Conservation (phyloP, 2,888 invertebrate genomes). For the Cryptus viduatorius region DNA sequence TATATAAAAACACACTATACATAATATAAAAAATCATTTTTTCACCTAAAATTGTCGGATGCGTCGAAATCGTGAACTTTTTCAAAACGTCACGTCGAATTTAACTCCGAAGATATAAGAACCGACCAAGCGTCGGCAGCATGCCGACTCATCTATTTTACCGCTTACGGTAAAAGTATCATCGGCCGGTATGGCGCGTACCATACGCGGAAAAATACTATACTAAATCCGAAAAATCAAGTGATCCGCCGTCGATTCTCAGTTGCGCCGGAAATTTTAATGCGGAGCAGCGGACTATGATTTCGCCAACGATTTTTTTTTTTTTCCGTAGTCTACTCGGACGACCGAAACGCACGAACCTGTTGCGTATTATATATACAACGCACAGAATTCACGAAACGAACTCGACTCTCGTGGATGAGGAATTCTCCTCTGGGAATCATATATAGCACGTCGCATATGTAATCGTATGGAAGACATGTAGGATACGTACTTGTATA, state of each 20-base stretch:
- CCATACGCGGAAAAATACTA: not conserved
- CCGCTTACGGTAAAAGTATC: not conserved
- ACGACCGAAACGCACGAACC: conserved; percentile 55
- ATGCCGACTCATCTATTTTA: not conserved
- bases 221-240: not conserved
- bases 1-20: not conserved
- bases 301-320: not conserved
- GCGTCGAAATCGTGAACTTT: not conserved
- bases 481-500: conserved; percentile 33
- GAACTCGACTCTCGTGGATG: conserved; percentile 28
- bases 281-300: not conserved
- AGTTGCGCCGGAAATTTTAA: not conserved
- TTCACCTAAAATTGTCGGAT: no score
- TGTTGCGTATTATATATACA: conserved; percentile 57
- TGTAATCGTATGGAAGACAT: conserved; percentile 28
- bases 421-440: conserved; percentile 50
- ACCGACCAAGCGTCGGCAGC: not conserved
- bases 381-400: conserved; percentile 55
- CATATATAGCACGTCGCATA: conserved; percentile 25
- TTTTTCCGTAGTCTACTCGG: conserved; percentile 48
- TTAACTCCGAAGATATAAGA: not conserved
- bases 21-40: no score
- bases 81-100: not conserved
- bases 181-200: not conserved
- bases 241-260: not conserved